These are phyloP conservation scores for Emydoidea blandingii DNA, from an alignment of 2,797 vertebrate genomes.

Conservation along the genomic window DNA sequence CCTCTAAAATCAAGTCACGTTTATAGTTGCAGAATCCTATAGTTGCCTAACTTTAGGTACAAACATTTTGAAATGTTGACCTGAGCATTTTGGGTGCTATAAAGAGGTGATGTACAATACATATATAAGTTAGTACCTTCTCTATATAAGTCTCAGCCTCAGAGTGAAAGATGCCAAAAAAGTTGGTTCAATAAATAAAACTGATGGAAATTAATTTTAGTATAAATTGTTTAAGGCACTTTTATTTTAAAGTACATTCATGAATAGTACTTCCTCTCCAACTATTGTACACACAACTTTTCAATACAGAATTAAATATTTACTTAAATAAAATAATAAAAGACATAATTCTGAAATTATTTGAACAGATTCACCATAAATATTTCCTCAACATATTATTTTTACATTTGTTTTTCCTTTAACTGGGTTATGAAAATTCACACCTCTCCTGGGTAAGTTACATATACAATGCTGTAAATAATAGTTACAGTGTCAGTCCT, in stretches of 20 bases:
- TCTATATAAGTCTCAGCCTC: not conserved
- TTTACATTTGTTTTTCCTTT: not conserved
- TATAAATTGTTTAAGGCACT: not conserved
- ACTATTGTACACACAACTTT: not conserved
- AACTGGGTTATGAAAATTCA: not conserved
- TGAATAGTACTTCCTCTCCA: conserved; percentile 7
- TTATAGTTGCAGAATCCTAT: not conserved
- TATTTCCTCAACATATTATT: conserved; percentile 9
- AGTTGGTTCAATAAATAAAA: conserved; percentile 35
- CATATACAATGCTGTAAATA: not conserved
- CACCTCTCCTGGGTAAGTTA: conserved; percentile 2
- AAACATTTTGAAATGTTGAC: not conserved
- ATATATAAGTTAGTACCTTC: conserved; percentile 26
- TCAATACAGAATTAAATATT: conserved; percentile 33
- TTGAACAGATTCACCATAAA: conserved; percentile 6
- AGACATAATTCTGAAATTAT: conserved; percentile 5
- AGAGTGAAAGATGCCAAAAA: not conserved
- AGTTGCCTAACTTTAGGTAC: not conserved
- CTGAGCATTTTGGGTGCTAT: not conserved
- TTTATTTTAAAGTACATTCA: not conserved
- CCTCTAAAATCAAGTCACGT: not conserved
- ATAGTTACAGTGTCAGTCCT: conserved; percentile 26
- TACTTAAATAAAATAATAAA: conserved; percentile 36
- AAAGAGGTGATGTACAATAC: not conserved
- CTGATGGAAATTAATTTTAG: conserved; percentile 8